phyloP scores from a whole-genome alignment of 1,140 invertebrate genomes.

The Drosophila nasuta region DNA sequence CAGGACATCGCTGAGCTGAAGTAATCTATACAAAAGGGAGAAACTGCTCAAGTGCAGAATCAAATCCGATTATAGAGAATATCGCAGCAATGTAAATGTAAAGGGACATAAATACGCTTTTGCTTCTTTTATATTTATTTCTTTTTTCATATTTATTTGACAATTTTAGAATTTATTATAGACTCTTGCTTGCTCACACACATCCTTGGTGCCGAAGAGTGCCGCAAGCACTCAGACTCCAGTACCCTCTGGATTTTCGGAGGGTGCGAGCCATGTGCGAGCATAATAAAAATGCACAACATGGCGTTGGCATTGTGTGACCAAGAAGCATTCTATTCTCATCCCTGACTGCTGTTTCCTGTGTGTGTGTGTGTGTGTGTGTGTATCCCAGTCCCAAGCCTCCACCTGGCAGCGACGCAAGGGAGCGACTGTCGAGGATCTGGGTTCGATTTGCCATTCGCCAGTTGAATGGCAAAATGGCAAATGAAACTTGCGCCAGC shows the following conservation, averaged over 20 bases:
- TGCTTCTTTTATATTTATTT: constrained; percentile 46
- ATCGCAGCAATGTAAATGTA: constrained; percentile 27
- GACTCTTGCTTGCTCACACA: background rate
- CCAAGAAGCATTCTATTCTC: background rate
- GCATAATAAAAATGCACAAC: constrained; percentile 77
- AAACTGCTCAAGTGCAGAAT: constrained; percentile 41
- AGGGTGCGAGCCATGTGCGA: constrained; percentile 40
- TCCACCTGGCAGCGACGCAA: background rate
- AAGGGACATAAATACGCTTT: constrained; percentile 46
- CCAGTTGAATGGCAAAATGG: constrained; percentile 20
- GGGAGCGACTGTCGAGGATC: background rate
- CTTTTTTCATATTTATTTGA: constrained; percentile 64
- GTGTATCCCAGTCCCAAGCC: background rate
- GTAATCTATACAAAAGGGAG: constrained; percentile 26
- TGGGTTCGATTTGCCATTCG: constrained; percentile 25
- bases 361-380: background rate
- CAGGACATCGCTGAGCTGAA: background rate
- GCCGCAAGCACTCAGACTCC: background rate
- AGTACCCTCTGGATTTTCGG: background rate
- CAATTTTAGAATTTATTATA: constrained; percentile 76
- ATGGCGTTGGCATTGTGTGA: constrained; percentile 49
- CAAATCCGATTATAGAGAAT: constrained; percentile 64
- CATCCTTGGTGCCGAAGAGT: background rate
- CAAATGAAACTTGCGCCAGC: constrained; percentile 59
- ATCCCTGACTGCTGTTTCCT: background rate